Conservation (phyloP, 2,113 vertebrate species). For the Sturnira hondurensis region DNA sequence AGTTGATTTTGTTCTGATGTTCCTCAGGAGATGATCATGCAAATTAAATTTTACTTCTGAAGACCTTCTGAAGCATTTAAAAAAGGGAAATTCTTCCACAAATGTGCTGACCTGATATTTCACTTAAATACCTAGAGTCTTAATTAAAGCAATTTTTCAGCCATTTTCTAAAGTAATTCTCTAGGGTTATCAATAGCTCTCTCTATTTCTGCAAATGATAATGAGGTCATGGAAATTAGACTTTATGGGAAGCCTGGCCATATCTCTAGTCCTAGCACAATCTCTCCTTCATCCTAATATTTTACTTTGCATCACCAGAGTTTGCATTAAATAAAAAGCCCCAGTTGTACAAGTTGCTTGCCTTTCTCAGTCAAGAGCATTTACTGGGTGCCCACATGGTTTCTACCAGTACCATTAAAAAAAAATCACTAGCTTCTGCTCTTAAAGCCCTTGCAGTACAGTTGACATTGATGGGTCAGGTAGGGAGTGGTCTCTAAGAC, state of each 20-base stretch:
- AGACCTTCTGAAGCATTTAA: conserved; percentile 44
- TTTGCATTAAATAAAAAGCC: background rate
- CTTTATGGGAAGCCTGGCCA: background rate
- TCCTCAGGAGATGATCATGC: conserved; percentile 27
- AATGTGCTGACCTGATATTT: conserved; percentile 57
- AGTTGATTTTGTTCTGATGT: background rate
- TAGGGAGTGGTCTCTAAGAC: background rate
- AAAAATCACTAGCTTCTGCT: background rate
- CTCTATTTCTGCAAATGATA: conserved; percentile 46
- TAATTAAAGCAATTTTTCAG: conserved; percentile 53
- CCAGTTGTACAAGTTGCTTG: background rate
- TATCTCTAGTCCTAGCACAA: background rate
- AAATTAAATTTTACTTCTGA: conserved; percentile 45
- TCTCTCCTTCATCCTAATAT: background rate
- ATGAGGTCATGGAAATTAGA: conserved; percentile 39
- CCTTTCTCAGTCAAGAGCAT: background rate
- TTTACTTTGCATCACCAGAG: background rate
- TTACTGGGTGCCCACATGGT: background rate
- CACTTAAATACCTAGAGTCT: conserved; percentile 57
- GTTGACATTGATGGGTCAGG: background rate
- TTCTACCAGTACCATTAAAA: background rate
- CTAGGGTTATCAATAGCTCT: background rate
- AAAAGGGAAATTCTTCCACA: conserved; percentile 32
- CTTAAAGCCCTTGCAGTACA: background rate
- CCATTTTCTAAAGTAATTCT: conserved; percentile 57